phyloP scores from a whole-genome alignment of 2,797 vertebrate genomes.

The Amniataba percoides region DNA sequence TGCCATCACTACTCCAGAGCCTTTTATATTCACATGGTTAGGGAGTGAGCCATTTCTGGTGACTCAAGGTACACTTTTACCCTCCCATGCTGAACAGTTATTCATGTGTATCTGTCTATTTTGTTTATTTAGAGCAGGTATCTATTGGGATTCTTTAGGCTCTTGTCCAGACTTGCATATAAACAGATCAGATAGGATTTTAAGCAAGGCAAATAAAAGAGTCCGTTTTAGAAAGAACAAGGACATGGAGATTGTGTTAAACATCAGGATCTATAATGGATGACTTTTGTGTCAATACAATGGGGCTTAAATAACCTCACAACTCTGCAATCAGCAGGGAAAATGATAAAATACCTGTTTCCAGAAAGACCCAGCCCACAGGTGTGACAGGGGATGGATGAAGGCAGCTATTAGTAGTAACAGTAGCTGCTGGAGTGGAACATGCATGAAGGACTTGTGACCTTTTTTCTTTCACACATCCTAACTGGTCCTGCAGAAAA shows the following conservation, averaged over 20 bases:
- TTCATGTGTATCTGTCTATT: constrained; percentile 57
- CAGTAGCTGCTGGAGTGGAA: constrained; percentile 10
- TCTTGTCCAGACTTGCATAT: constrained; percentile 20
- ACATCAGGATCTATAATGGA: background rate
- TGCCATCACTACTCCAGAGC: background rate
- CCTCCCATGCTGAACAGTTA: constrained; percentile 24
- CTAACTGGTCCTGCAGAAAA: constrained; percentile 7
- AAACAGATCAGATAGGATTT: constrained; percentile 44
- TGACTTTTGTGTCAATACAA: background rate
- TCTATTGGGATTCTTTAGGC: constrained; percentile 37
- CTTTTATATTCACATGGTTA: background rate
- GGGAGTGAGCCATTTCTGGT: constrained; percentile 13
- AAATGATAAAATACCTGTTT: background rate
- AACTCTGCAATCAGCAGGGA: background rate
- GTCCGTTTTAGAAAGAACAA: constrained; percentile 7
- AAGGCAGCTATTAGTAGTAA: background rate
- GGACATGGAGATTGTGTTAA: background rate
- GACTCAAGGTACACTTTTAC: constrained; percentile 6
- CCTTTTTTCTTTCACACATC: constrained; percentile 29
- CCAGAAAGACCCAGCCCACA: background rate
- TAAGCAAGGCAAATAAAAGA: background rate
- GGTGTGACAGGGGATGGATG: background rate
- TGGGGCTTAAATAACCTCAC: background rate
- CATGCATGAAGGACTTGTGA: constrained; percentile 38
- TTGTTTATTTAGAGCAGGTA: constrained; percentile 63